Base-by-base conservation (phyloP, 2,888 invertebrate species). In the Oxycera nigricornis region DNA sequence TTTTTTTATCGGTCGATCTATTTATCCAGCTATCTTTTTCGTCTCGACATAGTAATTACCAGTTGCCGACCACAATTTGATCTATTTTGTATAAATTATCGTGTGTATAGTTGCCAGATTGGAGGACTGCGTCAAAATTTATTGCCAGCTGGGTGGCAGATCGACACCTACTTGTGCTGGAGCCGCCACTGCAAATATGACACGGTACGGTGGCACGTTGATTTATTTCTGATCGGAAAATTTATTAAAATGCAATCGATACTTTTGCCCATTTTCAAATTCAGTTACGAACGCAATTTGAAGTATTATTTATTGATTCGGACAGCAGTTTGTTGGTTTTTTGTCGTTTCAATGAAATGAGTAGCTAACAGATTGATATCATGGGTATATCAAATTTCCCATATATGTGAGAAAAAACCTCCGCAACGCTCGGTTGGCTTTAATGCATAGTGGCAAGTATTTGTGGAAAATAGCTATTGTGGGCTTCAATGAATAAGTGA, bases 61-160 rank as follows among this genome's bases (percentile, higher is more conserved):
- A 14, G 35, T 31, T 22, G 20, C 31, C 30, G 17, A 70, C 70
- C 70, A 70, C 31, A 46, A 70, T 70, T 52, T 52, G 55, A 35
- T 70, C 52, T 52, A 70, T 52, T 65, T 70, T 30, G 35, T 68
- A 68, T 68, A 52, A 70, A 52, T 70, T 70, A 70, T 70, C 55
- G 35, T 35, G 30, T 24, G 30, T 14, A 26, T 28, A 50, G 70
- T 6, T 70, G n/a, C 20, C 30, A 52, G 14, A 52, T 20, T 70
- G 55, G 28, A 52, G 24, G 11, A 52, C 52, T 52, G 24, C 70
- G 28, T 52, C 52, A 17, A 68, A 70, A 70, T 70, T 70, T 70
- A 70, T 31, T 52, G 55, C 46, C 52, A 52, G 31, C 52, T 70
- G 70, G 70, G 70, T 70, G 70, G 70, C 31, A 70, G 52, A 24